phyloP scores from a whole-genome alignment of 1,140 invertebrate genomes.

The Tribolium madens region DNA sequence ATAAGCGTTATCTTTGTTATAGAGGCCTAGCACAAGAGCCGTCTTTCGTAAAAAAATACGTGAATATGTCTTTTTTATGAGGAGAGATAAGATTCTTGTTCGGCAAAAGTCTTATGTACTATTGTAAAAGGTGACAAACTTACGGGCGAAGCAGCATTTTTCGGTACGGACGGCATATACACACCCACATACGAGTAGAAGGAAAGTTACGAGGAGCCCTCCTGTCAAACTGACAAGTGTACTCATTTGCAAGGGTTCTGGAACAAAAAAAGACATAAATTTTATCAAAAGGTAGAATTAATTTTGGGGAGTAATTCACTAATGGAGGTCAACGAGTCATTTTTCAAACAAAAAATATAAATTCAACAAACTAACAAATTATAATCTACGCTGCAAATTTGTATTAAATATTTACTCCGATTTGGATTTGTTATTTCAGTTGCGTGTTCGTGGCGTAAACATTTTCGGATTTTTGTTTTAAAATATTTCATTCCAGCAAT shows the following conservation, averaged over 20 bases:
- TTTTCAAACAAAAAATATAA: too few relatives aligned
- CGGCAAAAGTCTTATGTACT: not conserved
- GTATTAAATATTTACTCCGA: too few relatives aligned
- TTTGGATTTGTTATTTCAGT: not conserved
- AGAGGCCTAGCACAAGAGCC: not conserved
- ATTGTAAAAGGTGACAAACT: conserved; percentile 64
- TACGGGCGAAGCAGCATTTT: conserved; percentile 77
- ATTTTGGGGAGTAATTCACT: not conserved
- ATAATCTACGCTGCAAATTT: too few relatives aligned
- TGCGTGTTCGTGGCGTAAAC: not conserved
- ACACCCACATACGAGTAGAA: conserved; percentile 70
- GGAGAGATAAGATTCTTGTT: conserved; percentile 14
- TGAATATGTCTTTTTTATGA: conserved; percentile 26
- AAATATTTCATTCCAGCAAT: not conserved
- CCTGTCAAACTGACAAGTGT: conserved; percentile 73
- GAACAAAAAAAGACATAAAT: conserved; percentile 52
- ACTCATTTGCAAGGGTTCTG: conserved; percentile 76
- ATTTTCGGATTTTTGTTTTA: not conserved
- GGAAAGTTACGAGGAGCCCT: conserved; percentile 70
- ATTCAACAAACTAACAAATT: too few relatives aligned
- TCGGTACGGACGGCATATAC: conserved; percentile 73
- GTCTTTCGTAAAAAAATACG: conserved; percentile 27
- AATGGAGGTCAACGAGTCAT: not conserved
- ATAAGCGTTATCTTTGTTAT: conserved; percentile 40
- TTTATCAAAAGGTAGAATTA: conserved; percentile 6